Evolutionary conservation across 2,888 invertebrate genomes (phyloP), one percentile per base, ranked within the genome.

Genomic region (Acanthopleura granulata): DNA sequence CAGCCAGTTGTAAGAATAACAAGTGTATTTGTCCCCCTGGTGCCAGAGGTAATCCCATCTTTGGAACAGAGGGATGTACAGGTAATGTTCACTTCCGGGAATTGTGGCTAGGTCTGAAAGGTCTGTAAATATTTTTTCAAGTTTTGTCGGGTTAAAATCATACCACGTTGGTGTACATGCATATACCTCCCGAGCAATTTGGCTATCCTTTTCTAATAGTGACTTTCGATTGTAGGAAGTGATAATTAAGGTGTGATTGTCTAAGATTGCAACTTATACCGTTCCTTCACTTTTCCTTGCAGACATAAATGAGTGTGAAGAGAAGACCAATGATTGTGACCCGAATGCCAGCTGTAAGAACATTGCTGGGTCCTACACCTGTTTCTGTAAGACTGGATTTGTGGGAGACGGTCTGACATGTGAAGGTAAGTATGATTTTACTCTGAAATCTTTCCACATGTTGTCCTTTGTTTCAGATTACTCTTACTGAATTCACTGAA

Each of bases 31-130:
- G 66, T 27, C 29, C 66, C 22, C 66, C 66, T 22, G 66, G 66
- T 15, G 18, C 66, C 15, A 66, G 66, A 66, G 66, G 66, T 22
- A 27, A 66, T 27, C 66, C 66, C 22, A 22, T 66, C 14, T 66
- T 66, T 66, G 66, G 66, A 66, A 66, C 66, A 66, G 66, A 66
- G 29, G 66, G 66, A 14, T 66, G 66, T 27, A 66, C 66, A 66
- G 66, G 66, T 66, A 66, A 66, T 22, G 18, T 18, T 57, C n/a
- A 57, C 40, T 40, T 40, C 40, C n/a, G n/a, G n/a, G n/a, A n/a
- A n/a, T n/a, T n/a, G n/a, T n/a, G n/a, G n/a, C n/a, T n/a, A n/a
- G n/a, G n/a, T n/a, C n/a, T n/a, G n/a, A n/a, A n/a, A n/a, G n/a
- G n/a, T n/a, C n/a, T n/a, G n/a, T n/a, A n/a, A n/a, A n/a, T n/a